Base-by-base conservation (phyloP, 92 coral and sea anemone species). In the Porites lobata region DNA sequence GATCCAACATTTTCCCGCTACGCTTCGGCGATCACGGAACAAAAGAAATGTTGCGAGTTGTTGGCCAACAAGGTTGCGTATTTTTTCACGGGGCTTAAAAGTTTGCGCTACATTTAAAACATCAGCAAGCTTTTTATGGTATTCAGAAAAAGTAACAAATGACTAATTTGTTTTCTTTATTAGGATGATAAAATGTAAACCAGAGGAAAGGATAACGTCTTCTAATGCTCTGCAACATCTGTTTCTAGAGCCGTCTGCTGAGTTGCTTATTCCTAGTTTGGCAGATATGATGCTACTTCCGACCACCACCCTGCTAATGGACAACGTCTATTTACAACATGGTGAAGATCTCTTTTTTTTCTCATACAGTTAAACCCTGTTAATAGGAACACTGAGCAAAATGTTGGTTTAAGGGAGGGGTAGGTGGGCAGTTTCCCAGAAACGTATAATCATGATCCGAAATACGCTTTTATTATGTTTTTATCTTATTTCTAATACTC, bases 211-310 rank as follows among this genome's bases (percentile, higher is more conserved):
- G 58, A 79, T 92, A 82, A 65, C 79, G 8, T 92, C 95, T n/a
- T 50, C 52, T 52, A 80, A 10, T 20, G 91, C 92, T 14, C 71
- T 86, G 50, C 83, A 78, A 51, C 98, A 94, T 69, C 50, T 82
- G 10, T 90, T 94, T 43, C 59, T 94, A 5, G 76, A 77, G 11
- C 66, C 63, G n/a, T 59, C 53, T 52, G 78, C 13, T 63, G 9
- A 9, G 50, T 50, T 9, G 47, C 22, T n/a, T 12, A 70, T 1
- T 47, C 89, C 91, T 38, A 85, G 95, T 83, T 86, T 96, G 65
- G 52, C 87, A 11, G 97, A 95, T 68, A 72, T 93, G 82, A 77
- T 95, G 50, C 69, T 92, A 22, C 93, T 95, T 54, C 99, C 98
- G 75, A 89, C 94, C 1, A 91, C 94, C 71, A 83, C 96, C 72